These are phyloP conservation scores for Danio kyathit DNA, from an alignment of 2,797 vertebrate genomes.

Conservation along the genomic window DNA sequence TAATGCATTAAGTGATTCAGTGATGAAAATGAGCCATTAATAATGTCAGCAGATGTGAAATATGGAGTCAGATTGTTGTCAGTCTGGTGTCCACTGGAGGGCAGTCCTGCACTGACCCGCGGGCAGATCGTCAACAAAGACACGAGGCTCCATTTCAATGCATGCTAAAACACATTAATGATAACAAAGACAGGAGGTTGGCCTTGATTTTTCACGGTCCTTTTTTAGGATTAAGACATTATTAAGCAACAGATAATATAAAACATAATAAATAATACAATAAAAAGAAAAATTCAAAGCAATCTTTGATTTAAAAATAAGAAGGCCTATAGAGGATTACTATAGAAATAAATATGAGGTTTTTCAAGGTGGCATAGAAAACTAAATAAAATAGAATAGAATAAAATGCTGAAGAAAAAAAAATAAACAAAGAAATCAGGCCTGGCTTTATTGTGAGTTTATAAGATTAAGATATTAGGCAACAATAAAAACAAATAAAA, in stretches of 20 bases:
- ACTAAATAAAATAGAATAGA: background rate
- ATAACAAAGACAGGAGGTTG: background rate
- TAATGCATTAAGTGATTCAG: background rate
- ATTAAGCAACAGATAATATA: background rate
- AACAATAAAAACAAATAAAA: background rate
- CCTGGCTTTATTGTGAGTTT: background rate
- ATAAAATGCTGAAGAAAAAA: background rate
- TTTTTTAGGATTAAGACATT: background rate
- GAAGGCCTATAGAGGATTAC: too few relatives aligned
- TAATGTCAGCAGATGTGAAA: background rate
- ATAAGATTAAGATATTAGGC: background rate
- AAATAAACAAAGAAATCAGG: too few relatives aligned
- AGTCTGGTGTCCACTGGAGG: constrained; percentile 52
- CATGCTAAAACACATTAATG: constrained; percentile 11
- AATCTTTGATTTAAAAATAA: background rate
- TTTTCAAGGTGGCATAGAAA: background rate
- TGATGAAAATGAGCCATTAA: background rate
- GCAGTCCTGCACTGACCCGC: constrained; percentile 31
- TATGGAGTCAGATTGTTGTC: background rate
- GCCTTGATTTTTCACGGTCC: background rate
- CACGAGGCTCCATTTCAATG: constrained; percentile 16
- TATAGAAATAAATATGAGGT: background rate
- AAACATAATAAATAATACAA: background rate
- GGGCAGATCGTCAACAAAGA: constrained; percentile 39
- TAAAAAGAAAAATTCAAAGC: background rate